These are phyloP conservation scores for Arge pagana DNA, from an alignment of 2,888 invertebrate species.

Conservation along the genomic window DNA sequence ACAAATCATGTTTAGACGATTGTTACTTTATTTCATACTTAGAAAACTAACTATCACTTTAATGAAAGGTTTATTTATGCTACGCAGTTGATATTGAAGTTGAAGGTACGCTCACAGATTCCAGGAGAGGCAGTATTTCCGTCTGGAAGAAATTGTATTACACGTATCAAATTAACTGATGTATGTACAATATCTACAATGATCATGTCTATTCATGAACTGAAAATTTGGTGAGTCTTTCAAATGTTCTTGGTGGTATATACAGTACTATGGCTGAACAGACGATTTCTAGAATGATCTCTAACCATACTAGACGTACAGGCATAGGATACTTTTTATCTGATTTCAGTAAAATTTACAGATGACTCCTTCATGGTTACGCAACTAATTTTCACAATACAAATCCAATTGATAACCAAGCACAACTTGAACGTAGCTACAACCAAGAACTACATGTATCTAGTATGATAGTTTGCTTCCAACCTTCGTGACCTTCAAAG, in stretches of 20 bases:
- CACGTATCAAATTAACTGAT: constrained; percentile 8
- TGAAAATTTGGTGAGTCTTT: no score
- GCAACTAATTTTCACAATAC: constrained; percentile 22
- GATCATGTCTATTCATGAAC: no score
- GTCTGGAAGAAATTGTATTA: constrained; percentile 41
- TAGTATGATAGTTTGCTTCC: not conserved
- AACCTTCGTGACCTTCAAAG: constrained; percentile 86
- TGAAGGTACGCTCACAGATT: constrained; percentile 29
- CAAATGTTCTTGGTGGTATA: no score
- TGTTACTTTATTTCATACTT: constrained; percentile 11
- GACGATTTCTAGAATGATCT: no score
- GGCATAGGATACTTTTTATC: not conserved
- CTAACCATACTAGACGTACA: no score
- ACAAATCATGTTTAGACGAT: not conserved
- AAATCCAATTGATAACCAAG: no score
- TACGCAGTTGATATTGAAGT: constrained; percentile 6
- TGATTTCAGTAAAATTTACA: not conserved
- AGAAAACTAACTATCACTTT: constrained; percentile 13
- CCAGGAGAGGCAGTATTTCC: constrained; percentile 44
- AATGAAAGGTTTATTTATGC: not conserved
- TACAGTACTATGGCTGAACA: no score
- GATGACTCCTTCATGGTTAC: constrained; percentile 13
- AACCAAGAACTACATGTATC: no score
- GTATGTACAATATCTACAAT: constrained; percentile 12
- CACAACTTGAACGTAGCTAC: no score